Percentiles rank a stretch among this genome's conserved stretches.
Evolutionary conservation across 1,140 invertebrate species (phyloP).

Genomic region (Drosophila obscura): DNA sequence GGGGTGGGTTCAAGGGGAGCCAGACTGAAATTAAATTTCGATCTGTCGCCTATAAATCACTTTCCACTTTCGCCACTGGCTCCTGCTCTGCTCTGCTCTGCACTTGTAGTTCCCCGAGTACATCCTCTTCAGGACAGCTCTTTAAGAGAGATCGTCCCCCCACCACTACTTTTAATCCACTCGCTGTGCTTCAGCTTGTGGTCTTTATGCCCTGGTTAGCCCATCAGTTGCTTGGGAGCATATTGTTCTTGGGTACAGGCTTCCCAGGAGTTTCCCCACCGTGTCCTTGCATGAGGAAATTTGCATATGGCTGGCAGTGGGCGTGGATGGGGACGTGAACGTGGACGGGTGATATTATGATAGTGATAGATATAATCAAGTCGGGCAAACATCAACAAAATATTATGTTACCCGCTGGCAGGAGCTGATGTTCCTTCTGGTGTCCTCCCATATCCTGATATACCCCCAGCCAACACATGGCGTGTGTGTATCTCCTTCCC

Average conservation of each 20-base stretch:
- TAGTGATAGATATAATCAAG: constrained; percentile 76
- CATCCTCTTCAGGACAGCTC: no score
- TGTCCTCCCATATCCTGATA: constrained; percentile 31
- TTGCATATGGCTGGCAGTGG: constrained; percentile 34
- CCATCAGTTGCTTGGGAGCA: constrained; percentile 16
- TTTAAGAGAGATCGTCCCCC: no score
- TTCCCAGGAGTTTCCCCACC: not conserved
- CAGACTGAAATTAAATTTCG: no score
- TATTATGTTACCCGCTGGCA: constrained; percentile 67
- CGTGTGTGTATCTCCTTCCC: constrained; percentile 15
- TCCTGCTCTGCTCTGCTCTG: no score
- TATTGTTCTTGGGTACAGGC: constrained; percentile 13
- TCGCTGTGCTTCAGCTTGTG: no score
- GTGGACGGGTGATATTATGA: constrained; percentile 36
- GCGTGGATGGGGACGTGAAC: not conserved
- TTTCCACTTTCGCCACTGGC: no score
- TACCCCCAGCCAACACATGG: constrained; percentile 39
- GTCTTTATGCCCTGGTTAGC: no score
- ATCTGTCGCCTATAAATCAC: no score
- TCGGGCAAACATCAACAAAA: constrained; percentile 76
- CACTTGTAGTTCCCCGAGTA: no score
- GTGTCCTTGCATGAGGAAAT: not conserved
- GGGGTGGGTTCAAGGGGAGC: no score
- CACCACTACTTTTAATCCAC: no score
- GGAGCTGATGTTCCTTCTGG: constrained; percentile 5